Percentiles rank a stretch among this genome's conserved stretches.
Evolutionary conservation across 1,140 invertebrate species (phyloP).

Genomic region (Luehdorfia chinensis): DNA sequence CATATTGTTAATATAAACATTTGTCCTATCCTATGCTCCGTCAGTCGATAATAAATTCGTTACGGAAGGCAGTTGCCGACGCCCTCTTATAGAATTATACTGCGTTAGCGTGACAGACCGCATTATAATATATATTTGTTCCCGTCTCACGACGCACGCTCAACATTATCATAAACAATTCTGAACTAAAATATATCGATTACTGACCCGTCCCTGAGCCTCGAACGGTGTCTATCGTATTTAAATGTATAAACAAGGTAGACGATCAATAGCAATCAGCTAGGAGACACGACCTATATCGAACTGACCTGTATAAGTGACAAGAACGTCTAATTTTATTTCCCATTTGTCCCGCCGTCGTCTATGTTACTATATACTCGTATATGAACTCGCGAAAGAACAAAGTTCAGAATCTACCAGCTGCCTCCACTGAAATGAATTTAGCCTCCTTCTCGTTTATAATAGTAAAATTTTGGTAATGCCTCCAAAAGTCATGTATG

Average conservation of each 20-base stretch:
- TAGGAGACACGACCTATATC: conserved; percentile 18
- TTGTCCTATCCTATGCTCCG: neutral
- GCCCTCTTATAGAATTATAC: conserved; percentile 2
- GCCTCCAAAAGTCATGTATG: no score
- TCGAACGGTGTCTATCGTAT: conserved; percentile 30
- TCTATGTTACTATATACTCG: neutral
- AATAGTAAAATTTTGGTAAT: no score
- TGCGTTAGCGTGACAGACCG: neutral
- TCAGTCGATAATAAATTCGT: conserved; percentile 4
- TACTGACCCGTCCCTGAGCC: conserved; percentile 33
- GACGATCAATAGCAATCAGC: conserved; percentile 39
- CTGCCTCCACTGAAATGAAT: no score
- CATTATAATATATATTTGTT: conserved; percentile 8
- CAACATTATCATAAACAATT: conserved; percentile 27
- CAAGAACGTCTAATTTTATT: neutral
- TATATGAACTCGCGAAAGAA: no score
- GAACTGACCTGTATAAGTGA: conserved; percentile 3
- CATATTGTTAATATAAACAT: no score
- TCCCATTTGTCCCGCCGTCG: no score
- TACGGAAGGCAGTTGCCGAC: neutral
- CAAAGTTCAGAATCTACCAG: no score
- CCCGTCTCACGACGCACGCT: conserved; percentile 8
- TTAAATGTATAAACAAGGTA: conserved; percentile 40
- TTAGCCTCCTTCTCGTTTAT: no score
- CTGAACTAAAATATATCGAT: conserved; percentile 37